A percentile compares a stretch with the other conserved stretches of the same genome.
Conservation (phyloP, 2,797 vertebrate genomes). For the Catamblyrhynchus diadema region DNA sequence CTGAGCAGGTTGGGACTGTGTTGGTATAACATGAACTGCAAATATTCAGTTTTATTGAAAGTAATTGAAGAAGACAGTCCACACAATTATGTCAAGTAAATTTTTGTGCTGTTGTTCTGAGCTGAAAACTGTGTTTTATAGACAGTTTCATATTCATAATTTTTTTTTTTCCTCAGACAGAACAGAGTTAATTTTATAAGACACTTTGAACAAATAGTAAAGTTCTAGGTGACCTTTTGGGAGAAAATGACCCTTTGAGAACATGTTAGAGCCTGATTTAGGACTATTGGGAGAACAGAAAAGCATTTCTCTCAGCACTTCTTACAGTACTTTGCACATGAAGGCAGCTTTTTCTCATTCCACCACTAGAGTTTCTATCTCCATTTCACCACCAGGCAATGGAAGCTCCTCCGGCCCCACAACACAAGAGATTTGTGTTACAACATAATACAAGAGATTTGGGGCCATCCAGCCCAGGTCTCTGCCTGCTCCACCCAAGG, state of each 20-base stretch:
- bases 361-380: background rate
- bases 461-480: no score
- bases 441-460: no score
- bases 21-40: constrained; percentile 54
- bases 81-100: constrained; percentile 21
- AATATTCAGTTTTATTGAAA: constrained; percentile 73
- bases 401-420: background rate
- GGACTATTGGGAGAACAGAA: background rate
- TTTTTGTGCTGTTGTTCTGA: constrained; percentile 31
- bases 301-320: background rate
- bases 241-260: background rate
- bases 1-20: background rate
- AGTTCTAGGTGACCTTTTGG: background rate
- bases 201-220: background rate
- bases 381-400: background rate
- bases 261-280: background rate
- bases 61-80: constrained; percentile 64
- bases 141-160: constrained; percentile 17
- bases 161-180: background rate
- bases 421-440: no score
- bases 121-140: constrained; percentile 38
- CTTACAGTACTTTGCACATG: background rate
- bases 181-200: constrained; percentile 39
- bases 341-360: background rate
- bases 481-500: background rate